Evolutionary conservation across 2,113 vertebrate genomes (phyloP).

Genomic region (Rallus limicola): DNA sequence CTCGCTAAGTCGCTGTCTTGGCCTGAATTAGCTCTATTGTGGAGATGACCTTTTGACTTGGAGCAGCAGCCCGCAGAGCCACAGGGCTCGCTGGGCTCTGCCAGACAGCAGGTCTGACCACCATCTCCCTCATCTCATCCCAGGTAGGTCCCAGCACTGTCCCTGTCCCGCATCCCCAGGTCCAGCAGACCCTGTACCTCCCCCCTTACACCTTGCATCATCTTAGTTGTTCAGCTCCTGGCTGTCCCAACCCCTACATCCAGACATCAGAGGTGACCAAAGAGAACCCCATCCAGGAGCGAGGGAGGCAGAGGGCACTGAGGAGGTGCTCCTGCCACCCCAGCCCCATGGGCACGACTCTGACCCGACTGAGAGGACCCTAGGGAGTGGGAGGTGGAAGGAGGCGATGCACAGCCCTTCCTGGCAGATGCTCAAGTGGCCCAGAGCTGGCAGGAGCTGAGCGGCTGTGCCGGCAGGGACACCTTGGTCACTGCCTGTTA

Average conservation of each 20-base stretch:
- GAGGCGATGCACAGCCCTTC: neutral
- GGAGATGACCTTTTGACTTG: constrained; percentile 43
- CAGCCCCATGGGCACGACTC: accelerated
- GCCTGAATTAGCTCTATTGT: constrained; percentile 58
- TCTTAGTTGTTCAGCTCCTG: neutral
- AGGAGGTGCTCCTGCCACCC: neutral
- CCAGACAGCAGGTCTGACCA: neutral
- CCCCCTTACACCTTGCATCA: neutral
- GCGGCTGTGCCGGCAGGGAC: neutral
- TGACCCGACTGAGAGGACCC: neutral
- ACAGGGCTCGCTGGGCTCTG: neutral
- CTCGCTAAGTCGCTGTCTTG: constrained; percentile 43
- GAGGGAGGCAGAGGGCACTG: neutral
- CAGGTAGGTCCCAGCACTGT: neutral
- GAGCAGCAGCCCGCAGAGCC: neutral
- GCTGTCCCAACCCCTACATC: neutral
- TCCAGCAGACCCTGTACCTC: neutral
- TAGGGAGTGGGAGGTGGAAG: accelerated
- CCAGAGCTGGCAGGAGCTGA: neutral
- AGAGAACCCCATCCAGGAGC: neutral
- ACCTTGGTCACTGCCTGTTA: neutral
- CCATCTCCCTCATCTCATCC: accelerated
- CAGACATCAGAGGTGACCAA: accelerated
- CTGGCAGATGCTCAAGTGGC: neutral
- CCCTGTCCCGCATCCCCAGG: neutral